Percentiles rank a stretch among this genome's conserved stretches.
Evolutionary conservation across 2,888 invertebrate genomes (phyloP).

Genomic region (Antheraea yamamai): DNA sequence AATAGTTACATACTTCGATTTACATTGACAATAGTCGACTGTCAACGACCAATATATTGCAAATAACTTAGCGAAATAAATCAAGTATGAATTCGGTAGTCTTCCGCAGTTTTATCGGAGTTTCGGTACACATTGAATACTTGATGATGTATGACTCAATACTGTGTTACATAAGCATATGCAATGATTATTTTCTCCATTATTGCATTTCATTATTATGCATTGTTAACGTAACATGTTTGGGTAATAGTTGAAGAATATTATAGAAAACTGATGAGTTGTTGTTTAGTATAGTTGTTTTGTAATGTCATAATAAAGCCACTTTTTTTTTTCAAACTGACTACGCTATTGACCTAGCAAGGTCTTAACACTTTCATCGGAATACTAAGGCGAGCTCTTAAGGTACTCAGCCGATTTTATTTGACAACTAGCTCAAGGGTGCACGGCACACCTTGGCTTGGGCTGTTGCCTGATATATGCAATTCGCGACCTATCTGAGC

Average conservation of each 20-base stretch:
- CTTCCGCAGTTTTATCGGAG: slow-evolving; percentile 8
- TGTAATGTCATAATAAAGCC: too few relatives aligned
- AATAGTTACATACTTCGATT: not conserved
- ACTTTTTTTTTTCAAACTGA: too few relatives aligned
- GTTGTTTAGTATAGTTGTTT: not conserved
- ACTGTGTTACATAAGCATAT: not conserved
- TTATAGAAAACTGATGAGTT: not conserved
- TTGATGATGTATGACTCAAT: slow-evolving; percentile 15
- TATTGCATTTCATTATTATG: slow-evolving; percentile 10
- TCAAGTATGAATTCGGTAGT: slow-evolving; percentile 12
- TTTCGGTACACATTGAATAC: slow-evolving; percentile 6
- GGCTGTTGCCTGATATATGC: too few relatives aligned
- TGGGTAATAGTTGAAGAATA: not conserved
- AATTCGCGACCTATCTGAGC: too few relatives aligned
- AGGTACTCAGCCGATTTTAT: too few relatives aligned
- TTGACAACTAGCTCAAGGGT: too few relatives aligned
- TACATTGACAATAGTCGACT: not conserved
- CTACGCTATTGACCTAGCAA: too few relatives aligned
- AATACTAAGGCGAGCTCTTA: too few relatives aligned
- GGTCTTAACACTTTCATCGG: too few relatives aligned
- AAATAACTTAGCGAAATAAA: slow-evolving; percentile 7
- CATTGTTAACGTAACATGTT: not conserved
- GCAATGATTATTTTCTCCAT: not conserved
- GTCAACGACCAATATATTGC: not conserved
- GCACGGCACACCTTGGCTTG: too few relatives aligned